Evolutionary conservation across 2,113 vertebrate species (phyloP).

Genomic region (Aythya baeri): DNA sequence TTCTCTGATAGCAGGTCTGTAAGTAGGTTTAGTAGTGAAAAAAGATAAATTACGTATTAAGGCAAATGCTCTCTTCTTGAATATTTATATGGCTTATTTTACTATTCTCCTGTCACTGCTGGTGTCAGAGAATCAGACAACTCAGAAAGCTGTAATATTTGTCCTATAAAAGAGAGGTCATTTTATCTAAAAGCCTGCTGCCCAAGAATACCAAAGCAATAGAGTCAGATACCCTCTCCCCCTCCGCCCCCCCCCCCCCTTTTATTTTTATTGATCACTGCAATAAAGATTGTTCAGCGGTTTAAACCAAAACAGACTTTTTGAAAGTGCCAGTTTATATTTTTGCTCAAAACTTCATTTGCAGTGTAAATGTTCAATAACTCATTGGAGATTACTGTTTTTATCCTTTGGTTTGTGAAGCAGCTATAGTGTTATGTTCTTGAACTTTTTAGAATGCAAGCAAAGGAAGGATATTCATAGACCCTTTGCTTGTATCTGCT

Average conservation of each 20-base stretch:
- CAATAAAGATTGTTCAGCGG: neutral
- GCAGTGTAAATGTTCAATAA: neutral
- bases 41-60: slow-evolving; percentile 60
- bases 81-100: slow-evolving; percentile 62
- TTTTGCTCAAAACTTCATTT: slow-evolving; percentile 6
- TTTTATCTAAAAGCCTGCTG: slow-evolving; percentile 1
- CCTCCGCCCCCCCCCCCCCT: too few relatives aligned
- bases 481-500: neutral
- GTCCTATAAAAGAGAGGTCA: slow-evolving; percentile 42
- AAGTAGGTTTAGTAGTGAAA: slow-evolving; percentile 37
- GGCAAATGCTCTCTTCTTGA: slow-evolving; percentile 47
- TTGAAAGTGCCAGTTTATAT: neutral
- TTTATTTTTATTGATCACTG: neutral
- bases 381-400: neutral
- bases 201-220: neutral
- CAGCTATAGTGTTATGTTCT: neutral
- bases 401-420: neutral
- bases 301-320: neutral
- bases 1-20: slow-evolving; percentile 62
- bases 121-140: neutral
- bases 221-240: neutral
- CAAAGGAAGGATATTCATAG: neutral
- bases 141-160: slow-evolving; percentile 19
- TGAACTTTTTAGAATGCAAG: neutral
- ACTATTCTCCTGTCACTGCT: neutral